Percentiles rank a stretch among this genome's conserved stretches.
These are phyloP conservation scores for Naso thynnoides DNA, from an alignment of 2,797 vertebrate genomes.

Conservation along the genomic window DNA sequence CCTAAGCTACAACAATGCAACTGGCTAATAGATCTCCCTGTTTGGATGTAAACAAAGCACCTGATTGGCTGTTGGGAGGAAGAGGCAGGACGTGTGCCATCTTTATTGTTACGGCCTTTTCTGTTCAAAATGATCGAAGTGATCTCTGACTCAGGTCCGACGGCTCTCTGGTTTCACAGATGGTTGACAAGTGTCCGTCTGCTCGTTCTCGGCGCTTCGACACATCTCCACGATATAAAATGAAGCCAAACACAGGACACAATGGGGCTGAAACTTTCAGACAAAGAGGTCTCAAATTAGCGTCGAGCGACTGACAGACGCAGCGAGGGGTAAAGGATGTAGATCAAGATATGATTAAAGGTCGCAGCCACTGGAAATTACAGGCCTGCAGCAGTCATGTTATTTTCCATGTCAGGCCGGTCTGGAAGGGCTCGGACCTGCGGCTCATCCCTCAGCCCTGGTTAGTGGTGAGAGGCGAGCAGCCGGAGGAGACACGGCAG, in stretches of 20 bases:
- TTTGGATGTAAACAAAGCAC: too few species aligned
- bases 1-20: too few species aligned
- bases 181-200: conserved; percentile 11
- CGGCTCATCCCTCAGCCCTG: conserved; percentile 50
- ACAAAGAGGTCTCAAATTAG: conserved; percentile 63
- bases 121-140: too few species aligned
- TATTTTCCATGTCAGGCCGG: conserved; percentile 51
- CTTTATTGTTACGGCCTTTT: too few species aligned
- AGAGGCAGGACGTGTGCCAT: too few species aligned
- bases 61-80: too few species aligned
- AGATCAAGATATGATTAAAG: conserved; percentile 71
- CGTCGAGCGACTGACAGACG: conserved; percentile 27
- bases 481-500: conserved; percentile 29
- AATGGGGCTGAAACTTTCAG: conserved; percentile 26
- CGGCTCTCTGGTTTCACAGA: conserved; percentile 26
- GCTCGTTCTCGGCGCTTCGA: conserved; percentile 15
- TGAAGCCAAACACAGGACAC: conserved; percentile 15
- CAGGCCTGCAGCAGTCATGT: conserved; percentile 50
- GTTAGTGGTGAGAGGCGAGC: conserved; percentile 45
- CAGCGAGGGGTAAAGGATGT: conserved; percentile 34
- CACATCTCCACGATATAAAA: conserved; percentile 30
- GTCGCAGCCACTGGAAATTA: conserved; percentile 62
- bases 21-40: too few species aligned
- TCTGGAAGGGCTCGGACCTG: conserved; percentile 50
- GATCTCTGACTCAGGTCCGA: background rate